Percentiles rank a stretch among this genome's conserved stretches.
phyloP scores from a whole-genome alignment of 2,888 invertebrate genomes.

The Tipula lateralis region DNA sequence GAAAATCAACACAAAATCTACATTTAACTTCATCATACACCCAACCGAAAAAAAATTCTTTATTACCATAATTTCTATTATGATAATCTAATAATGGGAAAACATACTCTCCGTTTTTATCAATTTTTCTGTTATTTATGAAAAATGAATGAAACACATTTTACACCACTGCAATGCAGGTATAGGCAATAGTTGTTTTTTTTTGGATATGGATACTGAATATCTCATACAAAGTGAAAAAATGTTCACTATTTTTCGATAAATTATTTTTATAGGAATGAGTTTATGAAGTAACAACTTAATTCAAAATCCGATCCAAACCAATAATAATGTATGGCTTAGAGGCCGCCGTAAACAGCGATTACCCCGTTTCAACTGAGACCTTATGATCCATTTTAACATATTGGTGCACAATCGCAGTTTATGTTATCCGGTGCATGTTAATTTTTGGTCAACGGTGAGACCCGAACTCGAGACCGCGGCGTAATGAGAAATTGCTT shows the following conservation, averaged over 20 bases:
- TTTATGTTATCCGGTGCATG: too few relatives aligned
- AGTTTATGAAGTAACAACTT: not conserved
- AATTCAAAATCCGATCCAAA: too few relatives aligned
- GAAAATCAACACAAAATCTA: slow-evolving; percentile 6
- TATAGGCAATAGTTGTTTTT: not conserved
- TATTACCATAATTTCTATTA: slow-evolving; percentile 11
- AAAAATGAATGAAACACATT: not conserved
- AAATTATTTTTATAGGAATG: too few relatives aligned
- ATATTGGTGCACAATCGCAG: too few relatives aligned
- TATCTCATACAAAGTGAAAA: not conserved
- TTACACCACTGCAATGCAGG: not conserved
- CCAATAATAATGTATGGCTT: too few relatives aligned
- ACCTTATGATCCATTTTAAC: too few relatives aligned
- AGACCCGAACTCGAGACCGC: too few relatives aligned
- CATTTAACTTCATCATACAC: not conserved
- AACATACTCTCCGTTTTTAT: not conserved
- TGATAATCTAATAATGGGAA: slow-evolving; percentile 11
- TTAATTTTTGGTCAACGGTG: too few relatives aligned
- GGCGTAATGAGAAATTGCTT: too few relatives aligned
- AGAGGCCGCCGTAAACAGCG: too few relatives aligned
- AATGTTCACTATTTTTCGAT: not conserved
- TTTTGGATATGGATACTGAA: not conserved
- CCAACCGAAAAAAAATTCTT: not conserved
- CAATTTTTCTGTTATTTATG: not conserved
- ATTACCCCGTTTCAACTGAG: too few relatives aligned